phyloP scores from a whole-genome alignment of 2,113 vertebrate genomes.

The Tragelaphus strepsiceros region DNA sequence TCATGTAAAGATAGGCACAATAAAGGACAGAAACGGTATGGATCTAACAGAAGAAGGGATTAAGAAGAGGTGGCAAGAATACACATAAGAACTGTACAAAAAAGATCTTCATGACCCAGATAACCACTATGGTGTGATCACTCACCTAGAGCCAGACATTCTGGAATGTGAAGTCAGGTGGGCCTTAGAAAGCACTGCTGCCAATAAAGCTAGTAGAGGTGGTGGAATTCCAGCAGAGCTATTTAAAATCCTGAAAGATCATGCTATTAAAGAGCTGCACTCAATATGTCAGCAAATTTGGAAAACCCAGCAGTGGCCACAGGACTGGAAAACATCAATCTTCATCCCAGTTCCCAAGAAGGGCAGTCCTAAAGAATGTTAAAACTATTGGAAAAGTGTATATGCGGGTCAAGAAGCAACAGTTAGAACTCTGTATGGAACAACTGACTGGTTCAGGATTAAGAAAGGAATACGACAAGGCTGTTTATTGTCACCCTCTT shows the following conservation, averaged over 20 bases:
- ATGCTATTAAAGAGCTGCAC: background rate
- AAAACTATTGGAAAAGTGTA: background rate
- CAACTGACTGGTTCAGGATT: background rate
- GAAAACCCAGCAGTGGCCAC: background rate
- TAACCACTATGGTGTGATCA: background rate
- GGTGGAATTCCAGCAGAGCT: background rate
- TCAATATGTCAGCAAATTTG: background rate
- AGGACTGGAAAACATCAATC: background rate
- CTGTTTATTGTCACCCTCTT: background rate
- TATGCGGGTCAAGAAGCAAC: background rate
- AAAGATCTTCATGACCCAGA: background rate
- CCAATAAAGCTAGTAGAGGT: background rate
- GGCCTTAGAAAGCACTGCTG: background rate
- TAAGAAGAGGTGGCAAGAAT: background rate
- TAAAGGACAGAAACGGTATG: background rate
- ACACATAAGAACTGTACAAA: background rate
- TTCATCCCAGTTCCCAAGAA: background rate
- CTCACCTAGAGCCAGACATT: background rate
- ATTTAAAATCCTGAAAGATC: background rate
- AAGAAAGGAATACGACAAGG: background rate
- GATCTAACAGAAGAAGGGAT: background rate
- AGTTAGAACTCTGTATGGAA: background rate
- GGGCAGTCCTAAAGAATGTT: background rate
- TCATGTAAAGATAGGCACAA: background rate
- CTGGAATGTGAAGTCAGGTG: background rate